A percentile compares a stretch with the other conserved stretches of the same genome.
Conservation (phyloP, 2,113 vertebrate species). For the Petrocephalus microphthalmus region DNA sequence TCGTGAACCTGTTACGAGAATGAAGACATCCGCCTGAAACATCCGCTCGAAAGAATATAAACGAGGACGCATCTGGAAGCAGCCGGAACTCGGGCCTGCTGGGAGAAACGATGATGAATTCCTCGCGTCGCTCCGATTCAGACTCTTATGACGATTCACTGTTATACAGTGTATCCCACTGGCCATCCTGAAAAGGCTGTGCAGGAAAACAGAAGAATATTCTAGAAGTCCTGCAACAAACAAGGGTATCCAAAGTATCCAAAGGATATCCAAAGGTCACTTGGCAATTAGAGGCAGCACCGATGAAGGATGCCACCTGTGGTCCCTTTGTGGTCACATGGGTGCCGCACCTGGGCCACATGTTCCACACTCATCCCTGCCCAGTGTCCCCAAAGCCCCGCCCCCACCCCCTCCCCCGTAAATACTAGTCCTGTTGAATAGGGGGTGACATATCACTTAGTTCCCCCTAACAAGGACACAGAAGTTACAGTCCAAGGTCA, state of each 20-base stretch:
- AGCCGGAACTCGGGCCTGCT: neutral
- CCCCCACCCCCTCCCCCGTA: conserved; percentile 90
- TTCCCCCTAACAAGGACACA: neutral
- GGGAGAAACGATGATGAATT: neutral
- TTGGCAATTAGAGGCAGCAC: conserved; percentile 48
- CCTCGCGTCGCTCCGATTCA: neutral
- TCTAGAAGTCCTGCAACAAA: neutral
- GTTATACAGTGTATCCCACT: neutral
- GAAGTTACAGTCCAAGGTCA: neutral
- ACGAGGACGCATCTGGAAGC: neutral
- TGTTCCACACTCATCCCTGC: conserved; percentile 85
- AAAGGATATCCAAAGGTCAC: conserved; percentile 38
- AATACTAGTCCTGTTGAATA: conserved; percentile 69
- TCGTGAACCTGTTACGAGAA: conserved; percentile 50
- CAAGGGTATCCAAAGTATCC: conserved; percentile 36
- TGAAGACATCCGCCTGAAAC: neutral
- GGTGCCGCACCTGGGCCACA: conserved; percentile 83
- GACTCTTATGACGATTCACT: neutral
- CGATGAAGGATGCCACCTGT: conserved; percentile 57
- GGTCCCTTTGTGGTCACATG: conserved; percentile 77
- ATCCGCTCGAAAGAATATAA: neutral
- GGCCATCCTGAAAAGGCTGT: neutral
- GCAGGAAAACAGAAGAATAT: neutral
- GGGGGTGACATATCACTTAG: neutral
- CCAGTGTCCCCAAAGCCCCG: conserved; percentile 81